Conservation (phyloP, 2,113 vertebrate species). For the Zosterops hypoxanthus region DNA sequence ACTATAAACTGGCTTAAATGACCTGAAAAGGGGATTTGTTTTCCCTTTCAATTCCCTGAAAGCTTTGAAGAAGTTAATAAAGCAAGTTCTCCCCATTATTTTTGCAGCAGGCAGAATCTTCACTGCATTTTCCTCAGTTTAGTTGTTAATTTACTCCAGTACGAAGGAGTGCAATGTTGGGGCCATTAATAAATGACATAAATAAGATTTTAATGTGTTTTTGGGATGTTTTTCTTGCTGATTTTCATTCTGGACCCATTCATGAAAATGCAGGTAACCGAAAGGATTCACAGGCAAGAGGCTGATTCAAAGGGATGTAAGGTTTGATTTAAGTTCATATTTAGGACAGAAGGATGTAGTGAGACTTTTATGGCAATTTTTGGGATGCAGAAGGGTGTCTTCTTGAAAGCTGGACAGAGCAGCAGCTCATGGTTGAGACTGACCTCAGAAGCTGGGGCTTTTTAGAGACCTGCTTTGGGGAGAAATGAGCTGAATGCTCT, state of each 20-base stretch:
- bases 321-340: neutral
- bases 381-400: neutral
- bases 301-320: neutral
- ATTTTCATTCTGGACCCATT: neutral
- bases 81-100: neutral
- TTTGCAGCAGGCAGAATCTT: neutral
- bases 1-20: conserved; percentile 22
- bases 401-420: neutral
- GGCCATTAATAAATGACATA: neutral
- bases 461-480: neutral
- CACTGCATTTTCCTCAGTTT: neutral
- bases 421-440: neutral
- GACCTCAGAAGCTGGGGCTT: neutral
- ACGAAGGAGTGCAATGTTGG: neutral
- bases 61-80: conserved; percentile 31
- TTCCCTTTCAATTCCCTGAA: neutral
- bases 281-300: neutral
- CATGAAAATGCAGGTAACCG: neutral
- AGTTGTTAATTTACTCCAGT: neutral
- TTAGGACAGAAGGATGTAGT: neutral
- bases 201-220: neutral
- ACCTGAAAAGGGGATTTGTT: neutral
- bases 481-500: neutral
- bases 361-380: neutral
- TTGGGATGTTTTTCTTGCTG: neutral